Conservation (phyloP, 2,888 invertebrate genomes). For the Ecliptopera silaceata region DNA sequence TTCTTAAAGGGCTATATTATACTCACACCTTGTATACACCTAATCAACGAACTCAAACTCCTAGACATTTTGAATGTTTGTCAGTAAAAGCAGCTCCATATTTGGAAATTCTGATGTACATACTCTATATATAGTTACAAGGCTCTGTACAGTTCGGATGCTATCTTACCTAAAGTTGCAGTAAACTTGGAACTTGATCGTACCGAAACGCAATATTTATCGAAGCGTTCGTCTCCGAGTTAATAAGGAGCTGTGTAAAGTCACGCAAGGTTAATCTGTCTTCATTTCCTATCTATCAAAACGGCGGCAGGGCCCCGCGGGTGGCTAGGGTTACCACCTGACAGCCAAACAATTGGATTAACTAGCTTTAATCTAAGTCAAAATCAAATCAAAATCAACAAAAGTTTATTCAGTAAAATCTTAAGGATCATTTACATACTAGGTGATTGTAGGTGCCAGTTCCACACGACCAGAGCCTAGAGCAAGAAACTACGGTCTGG, state of each 20-base stretch:
- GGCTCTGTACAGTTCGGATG: constrained; percentile 10
- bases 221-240: constrained; percentile 45
- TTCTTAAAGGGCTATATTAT: too few relatives aligned
- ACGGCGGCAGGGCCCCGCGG: constrained; percentile 56
- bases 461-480: too few relatives aligned
- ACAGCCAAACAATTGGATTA: constrained; percentile 16
- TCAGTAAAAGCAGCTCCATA: constrained; percentile 5
- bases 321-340: constrained; percentile 40
- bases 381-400: too few relatives aligned
- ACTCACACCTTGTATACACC: too few relatives aligned
- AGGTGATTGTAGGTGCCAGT: too few relatives aligned
- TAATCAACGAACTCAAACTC: not conserved
- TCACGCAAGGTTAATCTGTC: constrained; percentile 80
- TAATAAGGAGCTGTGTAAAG: constrained; percentile 59
- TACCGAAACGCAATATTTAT: constrained; percentile 54
- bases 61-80: not conserved
- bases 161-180: constrained; percentile 22
- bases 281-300: constrained; percentile 83
- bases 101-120: not conserved
- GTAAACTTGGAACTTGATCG: constrained; percentile 6
- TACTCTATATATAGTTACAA: too few relatives aligned
- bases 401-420: too few relatives aligned
- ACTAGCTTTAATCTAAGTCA: not conserved
- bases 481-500: too few relatives aligned
- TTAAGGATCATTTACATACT: too few relatives aligned